phyloP scores from a whole-genome alignment of 2,888 invertebrate species.

The Bellardia pandia region DNA sequence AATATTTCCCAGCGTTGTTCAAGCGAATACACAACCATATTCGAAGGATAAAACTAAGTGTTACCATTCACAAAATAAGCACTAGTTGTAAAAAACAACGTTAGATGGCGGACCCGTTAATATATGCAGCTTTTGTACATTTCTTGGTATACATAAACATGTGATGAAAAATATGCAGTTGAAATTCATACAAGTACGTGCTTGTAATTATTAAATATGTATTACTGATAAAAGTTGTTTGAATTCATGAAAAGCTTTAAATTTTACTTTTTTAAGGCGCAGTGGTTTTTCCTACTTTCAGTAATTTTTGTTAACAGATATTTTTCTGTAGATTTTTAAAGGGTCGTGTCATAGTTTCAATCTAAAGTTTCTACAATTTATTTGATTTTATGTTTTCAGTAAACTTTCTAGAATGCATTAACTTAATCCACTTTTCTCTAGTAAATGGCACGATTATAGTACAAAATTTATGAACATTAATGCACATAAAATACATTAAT shows the following conservation, averaged over 20 bases:
- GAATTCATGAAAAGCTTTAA: neutral
- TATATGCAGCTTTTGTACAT: neutral
- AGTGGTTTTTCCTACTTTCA: neutral
- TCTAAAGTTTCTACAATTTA: neutral
- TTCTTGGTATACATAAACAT: neutral
- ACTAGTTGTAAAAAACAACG: too few species aligned
- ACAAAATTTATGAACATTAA: too few species aligned
- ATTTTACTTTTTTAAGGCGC: neutral
- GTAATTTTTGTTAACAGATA: neutral
- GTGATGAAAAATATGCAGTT: neutral
- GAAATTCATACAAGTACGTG: slow-evolving; percentile 12
- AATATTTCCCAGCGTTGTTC: too few species aligned
- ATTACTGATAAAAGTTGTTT: neutral
- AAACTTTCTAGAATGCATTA: neutral
- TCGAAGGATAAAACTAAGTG: too few species aligned
- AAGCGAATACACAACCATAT: too few species aligned
- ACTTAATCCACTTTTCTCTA: too few species aligned
- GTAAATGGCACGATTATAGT: too few species aligned
- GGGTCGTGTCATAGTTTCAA: neutral
- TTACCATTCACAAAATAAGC: too few species aligned
- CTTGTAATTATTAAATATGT: neutral
- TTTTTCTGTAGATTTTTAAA: neutral
- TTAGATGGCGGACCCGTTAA: too few species aligned
- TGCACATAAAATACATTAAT: too few species aligned
- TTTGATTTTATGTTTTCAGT: neutral